phyloP scores from a whole-genome alignment of 2,113 vertebrate species.

The Colossoma macropomum region DNA sequence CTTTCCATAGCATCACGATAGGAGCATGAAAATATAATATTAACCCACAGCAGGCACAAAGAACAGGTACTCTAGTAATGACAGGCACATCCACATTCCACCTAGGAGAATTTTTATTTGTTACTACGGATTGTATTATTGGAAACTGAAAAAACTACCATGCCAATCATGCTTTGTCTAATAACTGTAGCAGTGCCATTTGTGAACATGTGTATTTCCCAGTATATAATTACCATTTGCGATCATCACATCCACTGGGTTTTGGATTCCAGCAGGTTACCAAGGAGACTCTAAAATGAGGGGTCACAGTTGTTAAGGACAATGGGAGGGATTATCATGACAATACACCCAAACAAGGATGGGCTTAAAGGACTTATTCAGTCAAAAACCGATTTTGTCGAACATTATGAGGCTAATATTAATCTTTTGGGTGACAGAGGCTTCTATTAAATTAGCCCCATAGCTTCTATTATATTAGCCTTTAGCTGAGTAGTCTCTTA shows the following conservation, averaged over 20 bases:
- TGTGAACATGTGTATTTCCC: background rate
- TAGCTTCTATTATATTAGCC: no score
- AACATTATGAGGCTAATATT: background rate
- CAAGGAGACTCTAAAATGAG: slow-evolving; percentile 8
- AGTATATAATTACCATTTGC: slow-evolving; percentile 20
- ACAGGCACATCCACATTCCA: background rate
- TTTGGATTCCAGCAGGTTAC: slow-evolving; percentile 27
- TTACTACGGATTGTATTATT: background rate
- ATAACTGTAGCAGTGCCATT: slow-evolving; percentile 7
- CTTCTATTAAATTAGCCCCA: background rate
- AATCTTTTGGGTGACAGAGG: background rate
- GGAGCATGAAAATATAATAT: slow-evolving; percentile 9
- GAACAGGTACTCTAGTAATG: background rate
- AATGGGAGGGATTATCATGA: slow-evolving; percentile 55
- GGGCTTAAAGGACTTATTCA: background rate
- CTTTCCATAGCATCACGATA: background rate
- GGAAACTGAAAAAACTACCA: background rate
- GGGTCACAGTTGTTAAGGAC: slow-evolving; percentile 7
- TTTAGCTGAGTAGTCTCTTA: no score
- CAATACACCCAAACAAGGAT: slow-evolving; percentile 25
- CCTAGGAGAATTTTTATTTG: background rate
- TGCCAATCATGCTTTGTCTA: slow-evolving; percentile 20
- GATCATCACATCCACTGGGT: slow-evolving; percentile 1
- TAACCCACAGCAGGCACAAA: background rate
- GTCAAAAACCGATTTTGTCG: background rate